Evolutionary conservation across 2,888 invertebrate species (phyloP).

Genomic region (Onthophagus sagittarius): DNA sequence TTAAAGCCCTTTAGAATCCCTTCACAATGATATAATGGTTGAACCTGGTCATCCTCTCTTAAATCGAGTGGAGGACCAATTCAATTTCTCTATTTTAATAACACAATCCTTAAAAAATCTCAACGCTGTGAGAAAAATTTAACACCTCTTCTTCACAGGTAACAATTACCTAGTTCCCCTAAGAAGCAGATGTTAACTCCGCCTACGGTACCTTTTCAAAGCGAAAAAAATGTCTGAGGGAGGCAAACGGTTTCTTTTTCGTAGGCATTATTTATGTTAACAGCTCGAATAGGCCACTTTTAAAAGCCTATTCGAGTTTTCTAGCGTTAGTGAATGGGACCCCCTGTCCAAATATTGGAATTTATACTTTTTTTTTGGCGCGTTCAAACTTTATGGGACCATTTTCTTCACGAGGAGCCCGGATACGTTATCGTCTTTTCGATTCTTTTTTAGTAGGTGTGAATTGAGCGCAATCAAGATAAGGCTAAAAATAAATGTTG

Average conservation of each 20-base stretch:
- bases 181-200: not conserved
- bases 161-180: no score
- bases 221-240: not conserved
- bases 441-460: no score
- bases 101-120: no score
- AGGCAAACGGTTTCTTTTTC: not conserved
- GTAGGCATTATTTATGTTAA: conserved; percentile 9
- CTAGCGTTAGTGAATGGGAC: conserved; percentile 5
- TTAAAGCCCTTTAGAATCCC: not conserved
- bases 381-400: not conserved
- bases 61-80: not conserved
- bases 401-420: no score
- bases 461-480: no score
- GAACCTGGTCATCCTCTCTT: not conserved
- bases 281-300: conserved; percentile 4
- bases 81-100: not conserved
- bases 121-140: no score
- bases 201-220: not conserved
- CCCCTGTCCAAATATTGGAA: conserved; percentile 11
- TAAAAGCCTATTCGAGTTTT: not conserved
- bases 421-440: no score
- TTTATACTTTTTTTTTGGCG: conserved; percentile 4
- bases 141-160: no score
- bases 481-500: no score
- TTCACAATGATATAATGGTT: not conserved